A percentile compares a stretch with the other conserved stretches of the same genome.
phyloP scores from a whole-genome alignment of 2,113 vertebrate species.

The Psettodes erumei region DNA sequence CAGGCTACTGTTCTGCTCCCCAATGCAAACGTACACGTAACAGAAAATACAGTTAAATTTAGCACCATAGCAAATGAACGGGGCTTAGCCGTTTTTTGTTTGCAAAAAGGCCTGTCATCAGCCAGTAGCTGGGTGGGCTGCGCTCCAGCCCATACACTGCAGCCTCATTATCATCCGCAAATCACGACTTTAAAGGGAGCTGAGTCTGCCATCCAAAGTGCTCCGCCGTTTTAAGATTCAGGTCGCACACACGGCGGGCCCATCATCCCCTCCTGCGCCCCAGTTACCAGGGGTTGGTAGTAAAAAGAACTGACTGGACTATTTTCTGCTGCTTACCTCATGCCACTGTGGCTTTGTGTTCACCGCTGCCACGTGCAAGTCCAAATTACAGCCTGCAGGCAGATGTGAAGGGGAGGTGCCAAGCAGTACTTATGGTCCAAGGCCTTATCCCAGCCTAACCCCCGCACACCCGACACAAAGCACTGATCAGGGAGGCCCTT shows the following conservation, averaged over 20 bases:
- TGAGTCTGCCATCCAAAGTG: slow-evolving; percentile 33
- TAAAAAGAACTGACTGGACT: slow-evolving; percentile 68
- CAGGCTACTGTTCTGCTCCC: slow-evolving; percentile 30
- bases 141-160: slow-evolving; percentile 35
- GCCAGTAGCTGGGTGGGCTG: slow-evolving; percentile 43
- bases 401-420: slow-evolving; percentile 72
- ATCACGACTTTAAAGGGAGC: slow-evolving; percentile 47
- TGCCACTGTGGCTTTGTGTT: slow-evolving; percentile 77
- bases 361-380: slow-evolving; percentile 78
- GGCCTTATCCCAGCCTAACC: slow-evolving; percentile 56
- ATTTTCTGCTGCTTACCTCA: slow-evolving; percentile 80
- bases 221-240: slow-evolving; percentile 65
- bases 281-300: slow-evolving; percentile 52
- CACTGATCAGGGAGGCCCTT: slow-evolving; percentile 46
- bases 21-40: slow-evolving; percentile 1
- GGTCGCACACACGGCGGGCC: slow-evolving; percentile 56
- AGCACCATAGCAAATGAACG: slow-evolving; percentile 24
- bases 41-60: slow-evolving; percentile 26
- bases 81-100: slow-evolving; percentile 5
- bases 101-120: slow-evolving; percentile 30
- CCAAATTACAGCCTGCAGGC: slow-evolving; percentile 80
- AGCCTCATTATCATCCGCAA: slow-evolving; percentile 59
- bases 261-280: slow-evolving; percentile 36
- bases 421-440: slow-evolving; percentile 53
- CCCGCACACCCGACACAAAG: slow-evolving; percentile 27